Evolutionary conservation across 2,797 vertebrate species (phyloP), one percentile per base, ranked within the genome.

Genomic region (Brachyrhaphis roseni): DNA sequence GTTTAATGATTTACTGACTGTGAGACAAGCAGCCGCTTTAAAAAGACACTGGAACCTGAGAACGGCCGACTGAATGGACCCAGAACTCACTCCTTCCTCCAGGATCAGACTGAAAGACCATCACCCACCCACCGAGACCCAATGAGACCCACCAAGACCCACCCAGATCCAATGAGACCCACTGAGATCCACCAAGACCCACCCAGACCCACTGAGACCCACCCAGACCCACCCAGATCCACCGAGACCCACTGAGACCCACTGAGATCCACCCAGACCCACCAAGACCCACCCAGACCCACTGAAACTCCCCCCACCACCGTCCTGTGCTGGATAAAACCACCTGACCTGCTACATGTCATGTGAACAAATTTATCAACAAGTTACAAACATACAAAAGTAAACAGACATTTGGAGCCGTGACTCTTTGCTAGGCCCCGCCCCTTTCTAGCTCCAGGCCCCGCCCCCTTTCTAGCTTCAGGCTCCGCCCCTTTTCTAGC

Each of bases 341-440:
- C 49, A 79, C 18, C 73, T 53, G 70, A 82, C 49, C 1, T 47
- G 18, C n/a, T 39, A 8, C 13, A 5, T 46, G 43, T 53, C 78
- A 49, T 72, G 72, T 80, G 49, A 82, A 81, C 76, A 82, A 64
- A 57, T 77, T 77, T 12, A 59, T 39, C 73, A 49, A 39, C 47
- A 74, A 28, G 12, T n/a, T 62, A 28, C 70, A 83, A 16, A 55
- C 23, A 78, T 78, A 18, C 8, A 8, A 6, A 11, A 49, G 77
- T 43, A 45, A 78, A 64, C 53, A 39, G 31, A 73, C 23, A 1
- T 16, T 20, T 43, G 28, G 11, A 11, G 8, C n/a, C 15, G 4
- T 28, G 26, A 72, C 71, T 28, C 8, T 36, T 46, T 13, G 1
- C 1, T 8, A 46, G 18, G 31, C 31, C 12, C 18, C 15, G 4